Base-by-base conservation (phyloP, 1,140 invertebrate genomes). In the Pararge aegeria region DNA sequence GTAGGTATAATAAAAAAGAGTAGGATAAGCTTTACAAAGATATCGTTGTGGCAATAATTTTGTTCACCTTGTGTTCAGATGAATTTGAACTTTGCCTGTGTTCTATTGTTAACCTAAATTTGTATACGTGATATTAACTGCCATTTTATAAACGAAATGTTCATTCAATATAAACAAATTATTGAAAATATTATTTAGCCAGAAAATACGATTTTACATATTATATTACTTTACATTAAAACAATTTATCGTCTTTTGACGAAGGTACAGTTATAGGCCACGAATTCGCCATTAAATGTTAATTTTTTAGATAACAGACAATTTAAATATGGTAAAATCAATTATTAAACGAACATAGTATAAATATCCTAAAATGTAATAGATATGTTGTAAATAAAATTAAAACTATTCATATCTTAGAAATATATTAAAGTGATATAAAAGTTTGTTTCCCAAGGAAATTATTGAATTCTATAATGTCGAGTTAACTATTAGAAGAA, bases 351-450 rank as follows among this genome's bases (percentile, higher is more conserved):
- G 1, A 29, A 13, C 44, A 13, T 4, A 34, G n/a, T 10, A 30
- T 0, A 68, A 70, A 62, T 81, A 83, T 77, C 62, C 70, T 79
- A 75, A 66, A 37, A 44, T 18, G 6, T 40, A 18, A 54, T 40
- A 46, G 64, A 55, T 61, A 67, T 63, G 62, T 61, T 86, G 83
- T 88, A 88, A 83, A 88, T 86, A 85, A 68, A 78, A 65, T 57
- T 68, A 67, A 83, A 80, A 74, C 70, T 87, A 82, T 86, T 89
- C 83, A 89, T 89, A 89, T 89, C 86, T 86, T 89, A 89, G 83
- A 78, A 66, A 78, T 71, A 63, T 84, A 85, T 81, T 82, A 68
- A 83, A 78, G 81, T 87, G 82, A 86, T 87, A 85, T 76, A 70
- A 73, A 73, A 73, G 50, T 60, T 80, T 81, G 82, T 70, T 89